phyloP scores from a whole-genome alignment of 2,113 vertebrate genomes.

The Apteryx mantelli region DNA sequence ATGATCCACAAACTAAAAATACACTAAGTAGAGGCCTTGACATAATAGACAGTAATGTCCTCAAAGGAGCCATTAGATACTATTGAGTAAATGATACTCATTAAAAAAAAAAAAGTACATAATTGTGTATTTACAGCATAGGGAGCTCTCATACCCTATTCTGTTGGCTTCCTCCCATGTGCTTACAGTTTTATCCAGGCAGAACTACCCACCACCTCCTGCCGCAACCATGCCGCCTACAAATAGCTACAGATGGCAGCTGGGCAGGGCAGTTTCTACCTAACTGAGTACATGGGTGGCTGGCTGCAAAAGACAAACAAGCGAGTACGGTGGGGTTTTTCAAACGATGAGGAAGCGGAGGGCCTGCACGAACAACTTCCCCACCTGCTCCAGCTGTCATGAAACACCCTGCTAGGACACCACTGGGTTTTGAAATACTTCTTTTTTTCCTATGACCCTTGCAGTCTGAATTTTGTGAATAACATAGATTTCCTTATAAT shows the following conservation, averaged over 20 bases:
- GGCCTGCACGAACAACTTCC: neutral
- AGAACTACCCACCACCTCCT: neutral
- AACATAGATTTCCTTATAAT: neutral
- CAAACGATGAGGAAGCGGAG: neutral
- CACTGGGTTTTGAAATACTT: neutral
- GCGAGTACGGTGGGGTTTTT: neutral
- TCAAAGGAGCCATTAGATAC: conserved; percentile 36
- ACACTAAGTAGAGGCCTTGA: neutral
- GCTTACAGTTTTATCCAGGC: neutral
- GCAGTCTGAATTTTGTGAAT: neutral
- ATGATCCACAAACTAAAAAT: conserved; percentile 10
- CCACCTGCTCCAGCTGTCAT: neutral
- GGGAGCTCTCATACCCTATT: neutral
- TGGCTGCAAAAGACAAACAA: neutral
- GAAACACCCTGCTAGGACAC: neutral
- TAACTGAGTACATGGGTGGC: neutral
- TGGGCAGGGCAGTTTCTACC: neutral
- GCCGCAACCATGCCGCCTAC: neutral
- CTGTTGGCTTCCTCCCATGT: neutral
- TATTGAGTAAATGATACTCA: conserved; percentile 39
- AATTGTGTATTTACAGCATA: conserved; percentile 15
- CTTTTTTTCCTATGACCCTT: neutral
- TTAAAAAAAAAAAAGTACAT: neutral
- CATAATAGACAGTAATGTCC: conserved; percentile 23
- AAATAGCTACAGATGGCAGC: neutral